Conservation (phyloP, 2,113 vertebrate genomes). For the Potamarius usumacintae region DNA sequence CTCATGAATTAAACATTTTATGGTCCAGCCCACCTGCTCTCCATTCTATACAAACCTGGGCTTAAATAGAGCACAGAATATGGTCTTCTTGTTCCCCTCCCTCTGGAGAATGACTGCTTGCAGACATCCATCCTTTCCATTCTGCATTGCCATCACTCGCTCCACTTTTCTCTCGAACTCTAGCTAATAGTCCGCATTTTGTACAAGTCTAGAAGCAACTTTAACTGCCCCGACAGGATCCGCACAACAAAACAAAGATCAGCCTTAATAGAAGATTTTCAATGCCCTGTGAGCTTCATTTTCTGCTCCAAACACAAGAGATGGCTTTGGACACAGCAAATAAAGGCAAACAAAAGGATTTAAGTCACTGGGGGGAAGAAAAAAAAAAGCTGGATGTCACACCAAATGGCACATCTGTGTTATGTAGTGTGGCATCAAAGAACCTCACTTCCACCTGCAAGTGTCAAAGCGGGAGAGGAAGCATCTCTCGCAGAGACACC, state of each 20-base stretch:
- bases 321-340: slow-evolving; percentile 10
- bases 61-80: slow-evolving; percentile 70
- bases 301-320: slow-evolving; percentile 14
- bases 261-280: not conserved
- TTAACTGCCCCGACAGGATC: not conserved
- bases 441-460: slow-evolving; percentile 35
- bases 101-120: slow-evolving; percentile 53
- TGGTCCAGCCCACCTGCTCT: slow-evolving; percentile 49
- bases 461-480: slow-evolving; percentile 29
- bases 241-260: not conserved
- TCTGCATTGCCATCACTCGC: not conserved
- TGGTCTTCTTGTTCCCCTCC: slow-evolving; percentile 50
- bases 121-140: slow-evolving; percentile 45
- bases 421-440: slow-evolving; percentile 36
- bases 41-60: slow-evolving; percentile 60
- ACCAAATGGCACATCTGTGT: slow-evolving; percentile 21
- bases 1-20: slow-evolving; percentile 71
- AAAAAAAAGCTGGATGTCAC: not conserved
- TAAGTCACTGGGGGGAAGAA: not conserved
- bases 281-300: slow-evolving; percentile 2
- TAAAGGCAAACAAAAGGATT: slow-evolving; percentile 36
- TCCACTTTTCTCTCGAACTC: not conserved
- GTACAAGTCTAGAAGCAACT: not conserved
- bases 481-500: not conserved
- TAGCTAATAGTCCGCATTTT: not conserved